phyloP scores from a whole-genome alignment of 1,140 invertebrate species.

The Mya arenaria region DNA sequence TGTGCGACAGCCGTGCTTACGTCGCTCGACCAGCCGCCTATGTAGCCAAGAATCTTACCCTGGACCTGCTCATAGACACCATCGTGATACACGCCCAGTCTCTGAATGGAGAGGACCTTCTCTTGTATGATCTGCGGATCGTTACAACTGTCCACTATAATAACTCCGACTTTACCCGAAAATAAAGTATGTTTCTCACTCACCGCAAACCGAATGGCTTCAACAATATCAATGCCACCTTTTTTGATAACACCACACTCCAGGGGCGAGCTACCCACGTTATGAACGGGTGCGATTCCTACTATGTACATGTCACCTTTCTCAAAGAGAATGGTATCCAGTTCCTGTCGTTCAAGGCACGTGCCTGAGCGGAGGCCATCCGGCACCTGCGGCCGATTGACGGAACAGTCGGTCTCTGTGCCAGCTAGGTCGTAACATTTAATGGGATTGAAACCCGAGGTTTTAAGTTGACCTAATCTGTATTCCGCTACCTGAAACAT shows the following conservation, averaged over 20 bases:
- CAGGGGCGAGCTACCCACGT: conserved; percentile 13
- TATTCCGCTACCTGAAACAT: conserved; percentile 20
- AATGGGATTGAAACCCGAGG: background rate
- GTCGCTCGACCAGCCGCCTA: conserved; percentile 47
- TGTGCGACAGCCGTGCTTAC: conserved; percentile 26
- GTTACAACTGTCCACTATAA: conserved; percentile 53
- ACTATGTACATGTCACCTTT: conserved; percentile 48
- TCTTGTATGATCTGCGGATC: conserved; percentile 50
- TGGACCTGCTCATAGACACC: background rate
- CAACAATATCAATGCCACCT: conserved; percentile 41
- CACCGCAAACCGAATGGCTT: conserved; percentile 43
- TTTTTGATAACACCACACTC: conserved; percentile 43
- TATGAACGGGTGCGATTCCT: conserved; percentile 41
- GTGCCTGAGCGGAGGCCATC: background rate
- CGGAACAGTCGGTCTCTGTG: background rate
- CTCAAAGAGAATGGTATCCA: background rate
- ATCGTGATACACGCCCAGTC: conserved; percentile 13
- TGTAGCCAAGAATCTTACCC: conserved; percentile 35
- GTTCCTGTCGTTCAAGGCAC: background rate
- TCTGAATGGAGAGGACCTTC: conserved; percentile 32
- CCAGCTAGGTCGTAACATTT: conserved; percentile 18
- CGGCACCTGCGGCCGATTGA: conserved; percentile 40
- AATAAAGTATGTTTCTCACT: background rate
- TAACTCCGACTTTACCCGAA: conserved; percentile 18
- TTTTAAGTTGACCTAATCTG: background rate